Evolutionary conservation across 2,113 vertebrate species (phyloP), one percentile per base, ranked within the genome.

Genomic region (Rhinolophus sinicus): DNA sequence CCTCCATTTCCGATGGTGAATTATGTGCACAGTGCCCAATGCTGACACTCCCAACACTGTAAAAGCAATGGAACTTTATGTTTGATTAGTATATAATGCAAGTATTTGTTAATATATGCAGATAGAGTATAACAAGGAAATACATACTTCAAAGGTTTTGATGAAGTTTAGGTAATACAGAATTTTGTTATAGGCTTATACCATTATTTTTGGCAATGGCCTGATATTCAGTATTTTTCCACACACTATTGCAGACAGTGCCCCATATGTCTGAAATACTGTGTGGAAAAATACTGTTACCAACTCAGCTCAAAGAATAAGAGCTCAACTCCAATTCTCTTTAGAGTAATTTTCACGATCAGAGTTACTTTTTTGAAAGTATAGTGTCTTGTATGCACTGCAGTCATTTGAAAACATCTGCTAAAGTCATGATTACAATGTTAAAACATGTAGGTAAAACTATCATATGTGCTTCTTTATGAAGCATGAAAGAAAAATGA

Each of bases 11-110:
- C 70, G 65, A 3, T 50, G 62, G 64, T 78, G 40, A 69, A 91
- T 95, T 91, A 94, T n/a, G 88, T 94, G 93, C 50, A 82, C 93
- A 92, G 70, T 91, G 26, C n/a, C 54, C 38, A 82, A 0, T 47
- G 44, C 72, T 88, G 65, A 85, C 21, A 67, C 44, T 84, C 30
- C 30, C 73, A 88, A 89, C 76, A 35, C 47, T 81, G 1, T 47
- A 80, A 22, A 93, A 76, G 33, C 24, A 22, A 54, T 78, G 19
- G 47, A 65, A 67, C 13, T 85, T 62, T 50, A 73, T 80, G 35
- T 89, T 87, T 70, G 22, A 14, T 83, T 87, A 58, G 50, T 56
- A 65, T 70, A 24, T 30, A 60, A 83, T 35, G 38, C 50, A 90
- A 75, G 21, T 69, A 56, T 33, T 24, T 90, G 19, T 21, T 40